phyloP scores from a whole-genome alignment of 2,113 vertebrate species.

The Piaya cayana region DNA sequence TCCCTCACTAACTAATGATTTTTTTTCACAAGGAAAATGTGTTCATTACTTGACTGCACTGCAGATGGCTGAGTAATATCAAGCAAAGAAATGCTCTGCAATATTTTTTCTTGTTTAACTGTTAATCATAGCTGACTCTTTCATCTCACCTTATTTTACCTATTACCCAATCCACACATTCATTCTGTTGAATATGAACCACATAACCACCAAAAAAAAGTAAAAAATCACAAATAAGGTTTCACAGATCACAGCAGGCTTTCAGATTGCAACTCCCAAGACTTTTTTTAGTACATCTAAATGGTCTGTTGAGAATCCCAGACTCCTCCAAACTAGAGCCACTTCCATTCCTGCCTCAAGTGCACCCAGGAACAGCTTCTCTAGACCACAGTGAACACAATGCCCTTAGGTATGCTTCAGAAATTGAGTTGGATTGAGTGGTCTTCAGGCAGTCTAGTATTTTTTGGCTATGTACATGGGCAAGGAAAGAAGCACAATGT shows the following conservation, averaged over 20 bases:
- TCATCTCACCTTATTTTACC: not conserved
- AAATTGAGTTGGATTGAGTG: not conserved
- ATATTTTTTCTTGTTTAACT: not conserved
- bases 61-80: not conserved
- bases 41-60: not conserved
- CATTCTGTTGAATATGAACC: not conserved
- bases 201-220: not conserved
- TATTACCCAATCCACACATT: not conserved
- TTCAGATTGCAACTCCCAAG: not conserved
- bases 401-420: not conserved
- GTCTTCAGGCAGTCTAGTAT: not conserved
- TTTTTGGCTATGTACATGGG: not conserved
- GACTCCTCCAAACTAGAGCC: not conserved
- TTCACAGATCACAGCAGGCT: not conserved
- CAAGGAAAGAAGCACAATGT: not conserved
- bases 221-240: accelerated
- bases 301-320: not conserved
- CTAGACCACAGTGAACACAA: accelerated
- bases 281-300: not conserved
- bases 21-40: slow-evolving; percentile 9
- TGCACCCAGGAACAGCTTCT: not conserved
- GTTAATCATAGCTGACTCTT: not conserved
- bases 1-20: not conserved
- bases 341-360: not conserved
- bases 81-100: not conserved